Evolutionary conservation across 2,888 invertebrate species (phyloP), one percentile per base, ranked within the genome.

Genomic region (Temnothorax unifasciatus): DNA sequence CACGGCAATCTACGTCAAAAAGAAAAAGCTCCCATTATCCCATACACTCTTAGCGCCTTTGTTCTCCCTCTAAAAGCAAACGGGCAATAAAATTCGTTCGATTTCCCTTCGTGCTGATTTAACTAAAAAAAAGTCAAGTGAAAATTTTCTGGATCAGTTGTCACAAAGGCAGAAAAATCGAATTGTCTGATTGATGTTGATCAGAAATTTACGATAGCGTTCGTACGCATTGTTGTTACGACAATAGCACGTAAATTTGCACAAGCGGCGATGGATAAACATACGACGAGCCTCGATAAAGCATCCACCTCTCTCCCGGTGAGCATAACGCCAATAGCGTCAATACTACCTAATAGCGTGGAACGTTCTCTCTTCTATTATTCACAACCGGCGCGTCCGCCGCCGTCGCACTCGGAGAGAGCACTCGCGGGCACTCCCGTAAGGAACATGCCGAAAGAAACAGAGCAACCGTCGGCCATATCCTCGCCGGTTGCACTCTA

Each of bases 181-280:
- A 59, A 73, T 71, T 73, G 4, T 9, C 47, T 25, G 38, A 61
- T 18, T 25, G 52, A 59, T 8, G 54, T 66, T 25, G 34, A 69
- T 69, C 38, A 59, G 25, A 71, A 47, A 59, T 77, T 54, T 68
- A 34, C 41, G 13, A 34, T 77, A 4, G 34, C 44, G 57, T 21
- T 21, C 71, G 44, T 25, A 59, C 44, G 54, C 21, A 44, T 54
- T 61, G 59, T 54, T 38, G 44, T 64, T 77, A 63, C 50, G 25
- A 82, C 82, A 82, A 82, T 77, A n/a, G 74, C 76, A 63, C 64
- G 82, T 77, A 52, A 82, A 69, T 82, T 76, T 64, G 63, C 44
- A 44, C 82, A 82, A 76, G 50, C 13, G 63, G 5, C 25, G 15
- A 18, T n/a, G 50, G 63, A 77, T 64, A 82, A 76, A 82, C 74